Base-by-base conservation (phyloP, 2,113 vertebrate genomes). In the Dromiciops gliroides region DNA sequence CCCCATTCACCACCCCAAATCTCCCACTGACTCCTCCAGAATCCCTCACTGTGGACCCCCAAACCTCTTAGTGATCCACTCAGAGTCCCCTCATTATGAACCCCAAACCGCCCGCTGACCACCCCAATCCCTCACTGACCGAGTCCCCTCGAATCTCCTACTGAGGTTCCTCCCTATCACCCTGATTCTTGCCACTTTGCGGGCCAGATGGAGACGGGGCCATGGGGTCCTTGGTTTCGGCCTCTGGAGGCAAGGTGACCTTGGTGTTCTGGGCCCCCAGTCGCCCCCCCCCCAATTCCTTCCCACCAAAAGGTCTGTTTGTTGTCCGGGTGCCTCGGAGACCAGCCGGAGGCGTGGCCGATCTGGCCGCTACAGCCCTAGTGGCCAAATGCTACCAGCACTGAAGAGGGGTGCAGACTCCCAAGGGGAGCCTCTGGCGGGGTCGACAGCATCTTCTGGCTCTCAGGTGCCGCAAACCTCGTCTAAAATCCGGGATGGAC, bases 401-500 rank as follows among this genome's bases (percentile, higher is more conserved):
- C 19, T n/a, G 50, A 49, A 6, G 3, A 19, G 0, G 75, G 94
- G 88, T 44, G 96, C 50, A 67, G 92, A 50, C 48, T 52, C 90
- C 37, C 16, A 8, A n/a, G 19, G 67, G n/a, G 19, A 23, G 67
- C 37, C 67, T 83, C 19, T 22, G n/a, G n/a, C 19, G 51, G 44
- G 83, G 88, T 93, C 44, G 25, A 91, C 92, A 44, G 37, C 67
- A 9, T 75, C 89, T 31, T 94, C 52, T 23, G 48, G 53, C 97
- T 83, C 94, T 1, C 95, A 97, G 97, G 97, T 92, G 95, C 92
- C 37, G 92, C 88, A 0, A 48, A 75, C 90, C 48, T 94, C 48
- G 25, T 56, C 50, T 26, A 16, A 89, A 5, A 3, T 25, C 89
- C 94, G 93, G 97, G 97, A 99, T 99, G 99, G 98, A 99, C 97